Evolutionary conservation across 2,888 invertebrate genomes (phyloP), one percentile per base, ranked within the genome.

Genomic region (Drosophila heteroneura): DNA sequence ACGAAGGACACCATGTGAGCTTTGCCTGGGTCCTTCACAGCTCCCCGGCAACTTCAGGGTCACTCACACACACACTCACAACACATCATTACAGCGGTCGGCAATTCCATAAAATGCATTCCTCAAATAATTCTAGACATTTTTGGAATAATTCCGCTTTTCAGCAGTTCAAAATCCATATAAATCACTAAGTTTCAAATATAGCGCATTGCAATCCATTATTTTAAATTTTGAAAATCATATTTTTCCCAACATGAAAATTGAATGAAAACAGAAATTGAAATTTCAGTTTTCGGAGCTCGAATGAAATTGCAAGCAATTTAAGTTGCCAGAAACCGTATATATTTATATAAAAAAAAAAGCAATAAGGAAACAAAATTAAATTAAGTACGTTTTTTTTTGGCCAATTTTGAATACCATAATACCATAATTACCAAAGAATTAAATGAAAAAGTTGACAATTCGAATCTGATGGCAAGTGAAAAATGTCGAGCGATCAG

Each of bases 21-120:
- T 14, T 66, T 66, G 67, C n/a, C 47, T 63, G 33, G 61, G 70
- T 82, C 81, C 81, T 76, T 82, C 79, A 82, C 69, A 73, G 59
- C 52, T 28, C 69, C 26, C 57, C 64, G 70, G 44, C 67, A 58
- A 66, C 68, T 63, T 70, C 82, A 79, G 62, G 76, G 82, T 33
- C 82, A 76, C 28, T 54, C 65, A 53, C 33, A 39, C 26, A 54
- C 44, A 33, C 32, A 58, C 22, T 10, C 19, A 41, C 14, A 53
- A 6, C 35, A n/a, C 57, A 14, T 35, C 30, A 39, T 26, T 14
- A 57, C 37, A 57, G 57, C n/a, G 57, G 37, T 57, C 57, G 22
- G 26, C 37, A 39, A 14, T n/a, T 39, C 14, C 14, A 16, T 16
- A 22, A 47, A 57, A 7, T 14, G 28, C 37, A 57, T 28, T 56